A percentile compares a stretch with the other conserved stretches of the same genome.
Conservation (phyloP, 2,113 vertebrate genomes). For the Leptobrachium ailaonicum region DNA sequence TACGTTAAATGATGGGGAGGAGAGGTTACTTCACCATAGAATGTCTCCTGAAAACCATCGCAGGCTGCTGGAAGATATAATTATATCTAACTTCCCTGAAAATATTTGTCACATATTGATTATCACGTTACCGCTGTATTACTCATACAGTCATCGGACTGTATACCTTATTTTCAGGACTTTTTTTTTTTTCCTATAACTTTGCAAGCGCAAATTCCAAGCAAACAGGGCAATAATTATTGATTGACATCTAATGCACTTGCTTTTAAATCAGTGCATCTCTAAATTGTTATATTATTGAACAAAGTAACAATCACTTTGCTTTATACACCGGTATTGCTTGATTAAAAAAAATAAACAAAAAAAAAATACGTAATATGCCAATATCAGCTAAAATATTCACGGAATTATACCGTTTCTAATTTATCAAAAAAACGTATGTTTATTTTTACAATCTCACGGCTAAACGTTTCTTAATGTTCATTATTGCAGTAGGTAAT, state of each 20-base stretch:
- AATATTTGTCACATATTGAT: not conserved
- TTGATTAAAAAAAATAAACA: not conserved
- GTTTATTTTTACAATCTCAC: too few relatives aligned
- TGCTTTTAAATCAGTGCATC: constrained; percentile 18
- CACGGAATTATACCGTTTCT: too few relatives aligned
- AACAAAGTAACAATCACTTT: constrained; percentile 8
- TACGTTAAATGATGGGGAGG: too few relatives aligned
- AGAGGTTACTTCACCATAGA: not conserved
- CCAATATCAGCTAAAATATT: too few relatives aligned
- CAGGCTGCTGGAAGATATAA: not conserved
- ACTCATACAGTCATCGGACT: not conserved
- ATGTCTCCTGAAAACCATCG: not conserved
- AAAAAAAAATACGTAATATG: not conserved
- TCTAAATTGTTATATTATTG: constrained; percentile 33
- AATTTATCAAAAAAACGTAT: too few relatives aligned
- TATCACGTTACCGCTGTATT: not conserved
- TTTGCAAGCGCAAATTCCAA: constrained; percentile 18
- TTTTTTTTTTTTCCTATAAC: not conserved
- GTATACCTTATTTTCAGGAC: constrained; percentile 1
- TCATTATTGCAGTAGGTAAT: too few relatives aligned
- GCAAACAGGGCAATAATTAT: constrained; percentile 34
- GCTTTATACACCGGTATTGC: not conserved
- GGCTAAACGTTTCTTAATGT: too few relatives aligned
- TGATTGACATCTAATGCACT: constrained; percentile 36
- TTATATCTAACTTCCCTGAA: constrained; percentile 9